These are phyloP conservation scores for Hemitrygon akajei DNA, from an alignment of 2,797 vertebrate species.

Conservation along the genomic window DNA sequence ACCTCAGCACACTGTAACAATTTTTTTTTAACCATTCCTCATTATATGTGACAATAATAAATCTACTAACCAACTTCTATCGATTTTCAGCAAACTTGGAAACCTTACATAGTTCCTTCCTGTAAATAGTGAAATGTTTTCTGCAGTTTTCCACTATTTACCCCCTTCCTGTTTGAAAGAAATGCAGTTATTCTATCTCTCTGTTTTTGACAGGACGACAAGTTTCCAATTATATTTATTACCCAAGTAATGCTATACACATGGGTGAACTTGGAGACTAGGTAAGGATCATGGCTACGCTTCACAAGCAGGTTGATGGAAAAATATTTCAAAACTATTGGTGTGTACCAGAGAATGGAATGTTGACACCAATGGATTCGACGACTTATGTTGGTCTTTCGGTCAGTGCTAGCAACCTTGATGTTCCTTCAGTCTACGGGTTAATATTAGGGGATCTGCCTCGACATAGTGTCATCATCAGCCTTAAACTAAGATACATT, in stretches of 20 bases:
- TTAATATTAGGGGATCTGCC: neutral
- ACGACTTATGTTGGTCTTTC: neutral
- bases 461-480: neutral
- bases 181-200: too few relatives aligned
- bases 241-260: neutral
- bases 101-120: too few relatives aligned
- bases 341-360: neutral
- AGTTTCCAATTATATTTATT: neutral
- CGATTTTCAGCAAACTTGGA: too few relatives aligned
- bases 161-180: too few relatives aligned
- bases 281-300: neutral
- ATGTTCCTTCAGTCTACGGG: neutral
- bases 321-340: neutral
- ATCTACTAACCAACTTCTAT: too few relatives aligned
- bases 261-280: neutral
- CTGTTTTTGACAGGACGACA: too few relatives aligned
- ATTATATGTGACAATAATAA: too few relatives aligned
- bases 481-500: too few relatives aligned
- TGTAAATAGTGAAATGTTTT: too few relatives aligned
- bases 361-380: neutral
- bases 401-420: neutral
- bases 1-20: too few relatives aligned
- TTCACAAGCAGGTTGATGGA: neutral
- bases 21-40: too few relatives aligned
- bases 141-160: too few relatives aligned